Evolutionary conservation across 2,113 vertebrate genomes (phyloP).

Genomic region (Crypturellus undulatus): DNA sequence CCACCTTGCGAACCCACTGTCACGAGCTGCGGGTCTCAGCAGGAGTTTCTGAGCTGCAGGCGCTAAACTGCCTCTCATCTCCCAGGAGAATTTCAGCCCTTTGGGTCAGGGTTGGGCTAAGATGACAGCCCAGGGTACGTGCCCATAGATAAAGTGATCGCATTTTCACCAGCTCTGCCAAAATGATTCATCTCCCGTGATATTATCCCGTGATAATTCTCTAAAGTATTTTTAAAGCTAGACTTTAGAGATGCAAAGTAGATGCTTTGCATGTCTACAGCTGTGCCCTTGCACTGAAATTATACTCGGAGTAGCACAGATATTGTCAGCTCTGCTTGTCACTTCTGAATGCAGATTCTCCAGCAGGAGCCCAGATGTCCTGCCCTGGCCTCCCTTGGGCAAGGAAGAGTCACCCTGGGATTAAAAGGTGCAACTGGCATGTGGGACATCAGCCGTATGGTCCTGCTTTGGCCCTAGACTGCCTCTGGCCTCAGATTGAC

Average conservation of each 20-base stretch:
- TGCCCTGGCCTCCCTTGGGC: not conserved
- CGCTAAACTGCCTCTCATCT: not conserved
- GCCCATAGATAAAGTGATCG: not conserved
- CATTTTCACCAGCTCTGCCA: not conserved
- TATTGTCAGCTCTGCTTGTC: not conserved
- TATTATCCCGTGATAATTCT: not conserved
- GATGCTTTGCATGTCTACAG: not conserved
- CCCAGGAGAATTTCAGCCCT: not conserved
- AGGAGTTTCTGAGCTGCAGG: not conserved
- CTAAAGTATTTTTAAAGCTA: conserved; percentile 17
- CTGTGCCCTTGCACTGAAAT: not conserved
- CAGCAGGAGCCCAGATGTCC: not conserved
- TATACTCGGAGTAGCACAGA: not conserved
- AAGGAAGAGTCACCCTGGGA: not conserved
- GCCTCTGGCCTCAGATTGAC: not conserved
- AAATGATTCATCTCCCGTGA: not conserved
- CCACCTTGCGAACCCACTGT: not conserved
- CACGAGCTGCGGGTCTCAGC: not conserved
- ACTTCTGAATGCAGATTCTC: not conserved
- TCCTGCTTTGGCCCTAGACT: not conserved
- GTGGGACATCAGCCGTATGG: not conserved
- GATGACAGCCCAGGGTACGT: not conserved
- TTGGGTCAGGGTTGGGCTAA: conserved; percentile 8
- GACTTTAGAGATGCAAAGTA: not conserved
- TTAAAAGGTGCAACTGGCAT: not conserved